Percentiles rank a stretch among this genome's conserved stretches.
Evolutionary conservation across 2,888 invertebrate genomes (phyloP).

Genomic region (Argyresthia goedartella): DNA sequence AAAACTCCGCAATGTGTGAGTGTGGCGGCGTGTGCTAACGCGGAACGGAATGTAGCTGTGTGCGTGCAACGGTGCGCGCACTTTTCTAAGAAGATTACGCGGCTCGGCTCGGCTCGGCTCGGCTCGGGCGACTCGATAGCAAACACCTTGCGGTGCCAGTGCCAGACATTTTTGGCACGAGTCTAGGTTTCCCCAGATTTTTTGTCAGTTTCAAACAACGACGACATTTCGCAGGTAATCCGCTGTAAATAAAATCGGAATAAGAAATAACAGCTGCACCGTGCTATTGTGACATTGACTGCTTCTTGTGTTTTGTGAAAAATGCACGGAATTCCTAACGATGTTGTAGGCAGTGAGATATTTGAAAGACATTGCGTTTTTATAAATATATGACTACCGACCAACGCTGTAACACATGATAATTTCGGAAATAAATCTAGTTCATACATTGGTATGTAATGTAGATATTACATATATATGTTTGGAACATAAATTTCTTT

Average conservation of each 20-base stretch:
- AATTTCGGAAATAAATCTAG: no score
- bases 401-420: no score
- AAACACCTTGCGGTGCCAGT: neutral
- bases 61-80: no score
- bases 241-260: constrained; percentile 18
- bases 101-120: no score
- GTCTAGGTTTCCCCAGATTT: constrained; percentile 11
- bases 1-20: no score
- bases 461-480: no score
- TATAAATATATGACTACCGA: no score
- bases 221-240: constrained; percentile 43
- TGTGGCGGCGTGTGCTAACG: no score
- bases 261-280: constrained; percentile 26
- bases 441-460: no score
- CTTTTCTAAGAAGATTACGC: no score
- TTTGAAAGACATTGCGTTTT: neutral
- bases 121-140: neutral
- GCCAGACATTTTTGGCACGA: neutral
- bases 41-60: no score
- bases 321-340: neutral
- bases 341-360: neutral
- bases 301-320: neutral
- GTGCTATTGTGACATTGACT: constrained; percentile 4
- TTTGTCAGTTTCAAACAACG: constrained; percentile 20
- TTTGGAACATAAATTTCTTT: no score